A percentile compares a stretch with the other conserved stretches of the same genome.
Conservation (phyloP, 1,140 invertebrate genomes). For the Listronotus oregonensis region DNA sequence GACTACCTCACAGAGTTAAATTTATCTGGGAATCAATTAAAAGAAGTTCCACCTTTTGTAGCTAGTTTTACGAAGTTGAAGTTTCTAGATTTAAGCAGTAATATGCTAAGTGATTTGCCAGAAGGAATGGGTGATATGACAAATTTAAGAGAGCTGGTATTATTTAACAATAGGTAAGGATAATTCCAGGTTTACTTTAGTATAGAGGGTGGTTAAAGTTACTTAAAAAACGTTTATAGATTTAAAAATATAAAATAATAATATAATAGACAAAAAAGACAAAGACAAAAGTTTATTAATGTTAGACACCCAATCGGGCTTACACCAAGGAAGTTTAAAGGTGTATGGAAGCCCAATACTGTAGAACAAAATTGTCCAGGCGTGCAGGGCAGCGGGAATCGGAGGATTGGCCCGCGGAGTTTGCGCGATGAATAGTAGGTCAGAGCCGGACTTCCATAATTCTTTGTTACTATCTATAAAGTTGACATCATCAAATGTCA, state of each 20-base stretch:
- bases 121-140: conserved; percentile 65
- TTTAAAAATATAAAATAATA: not conserved
- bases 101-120: conserved; percentile 73
- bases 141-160: conserved; percentile 76
- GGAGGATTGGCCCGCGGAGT: no score
- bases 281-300: no score
- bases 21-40: conserved; percentile 66
- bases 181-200: conserved; percentile 1
- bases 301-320: no score
- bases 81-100: conserved; percentile 78
- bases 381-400: no score
- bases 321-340: no score
- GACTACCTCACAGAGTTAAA: conserved; percentile 70
- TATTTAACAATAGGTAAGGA: conserved; percentile 81
- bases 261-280: no score
- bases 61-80: conserved; percentile 67
- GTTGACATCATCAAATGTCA: no score
- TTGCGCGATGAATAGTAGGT: no score
- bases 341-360: no score
- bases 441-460: no score
- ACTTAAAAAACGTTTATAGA: not conserved
- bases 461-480: no score
- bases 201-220: not conserved
- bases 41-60: conserved; percentile 67
- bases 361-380: no score